Conservation (phyloP, 2,888 invertebrate species). For the Acleris holmiana region DNA sequence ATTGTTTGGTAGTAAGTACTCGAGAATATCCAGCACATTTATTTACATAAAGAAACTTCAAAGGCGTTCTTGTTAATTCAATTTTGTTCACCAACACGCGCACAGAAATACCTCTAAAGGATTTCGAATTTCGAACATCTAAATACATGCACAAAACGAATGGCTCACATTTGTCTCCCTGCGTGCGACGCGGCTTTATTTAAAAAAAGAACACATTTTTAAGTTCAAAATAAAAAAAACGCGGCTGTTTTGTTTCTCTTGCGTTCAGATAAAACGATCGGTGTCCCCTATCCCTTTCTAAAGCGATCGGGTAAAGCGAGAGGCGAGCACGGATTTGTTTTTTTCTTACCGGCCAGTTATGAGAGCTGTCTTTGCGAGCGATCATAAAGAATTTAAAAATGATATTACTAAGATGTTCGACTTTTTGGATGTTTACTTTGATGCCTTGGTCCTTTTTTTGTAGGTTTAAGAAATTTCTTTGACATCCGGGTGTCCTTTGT, state of each 20-base stretch:
- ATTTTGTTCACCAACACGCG: constrained; percentile 24
- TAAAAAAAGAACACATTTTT: constrained; percentile 58
- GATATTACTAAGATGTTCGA: constrained; percentile 59
- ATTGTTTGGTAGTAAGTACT: neutral
- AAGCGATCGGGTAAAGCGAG: constrained; percentile 42
- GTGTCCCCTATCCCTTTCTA: constrained; percentile 40
- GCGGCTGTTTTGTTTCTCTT: constrained; percentile 63
- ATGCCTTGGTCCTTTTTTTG: constrained; percentile 47
- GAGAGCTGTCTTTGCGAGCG: constrained; percentile 53
- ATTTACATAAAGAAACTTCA: constrained; percentile 14
- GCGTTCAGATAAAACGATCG: constrained; percentile 47
- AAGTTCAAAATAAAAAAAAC: constrained; percentile 55
- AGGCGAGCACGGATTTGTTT: constrained; percentile 43
- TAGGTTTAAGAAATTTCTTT: constrained; percentile 46
- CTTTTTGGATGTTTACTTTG: constrained; percentile 66
- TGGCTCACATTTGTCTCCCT: constrained; percentile 67
- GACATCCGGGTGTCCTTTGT: constrained; percentile 60
- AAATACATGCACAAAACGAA: constrained; percentile 60
- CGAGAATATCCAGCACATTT: neutral
- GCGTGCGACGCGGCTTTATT: constrained; percentile 59
- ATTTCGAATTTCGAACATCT: constrained; percentile 52
- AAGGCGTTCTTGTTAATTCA: constrained; percentile 24
- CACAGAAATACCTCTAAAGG: constrained; percentile 21
- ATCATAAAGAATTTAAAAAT: constrained; percentile 73
- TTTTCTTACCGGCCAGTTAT: constrained; percentile 55